phyloP scores from a whole-genome alignment of 2,113 vertebrate genomes.

The Bos indicus region DNA sequence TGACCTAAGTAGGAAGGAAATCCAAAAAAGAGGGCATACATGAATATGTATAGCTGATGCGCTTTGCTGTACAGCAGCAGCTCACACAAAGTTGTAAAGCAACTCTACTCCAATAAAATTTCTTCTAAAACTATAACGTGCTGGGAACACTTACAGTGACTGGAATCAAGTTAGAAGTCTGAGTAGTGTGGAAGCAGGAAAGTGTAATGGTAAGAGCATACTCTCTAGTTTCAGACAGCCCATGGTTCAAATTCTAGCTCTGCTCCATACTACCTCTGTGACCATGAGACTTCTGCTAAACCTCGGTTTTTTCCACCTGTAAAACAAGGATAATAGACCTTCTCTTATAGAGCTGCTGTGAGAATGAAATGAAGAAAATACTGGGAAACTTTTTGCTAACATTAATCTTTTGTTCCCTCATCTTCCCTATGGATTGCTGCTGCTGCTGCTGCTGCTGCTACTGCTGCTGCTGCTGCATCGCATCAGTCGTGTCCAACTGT shows the following conservation, averaged over 20 bases:
- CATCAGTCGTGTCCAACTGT: no score
- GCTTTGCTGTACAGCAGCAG: neutral
- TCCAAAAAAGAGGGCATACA: neutral
- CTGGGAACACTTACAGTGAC: neutral
- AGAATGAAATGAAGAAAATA: neutral
- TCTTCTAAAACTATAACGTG: neutral
- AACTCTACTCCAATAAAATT: neutral
- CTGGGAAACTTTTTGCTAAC: neutral
- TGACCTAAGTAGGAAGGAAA: neutral
- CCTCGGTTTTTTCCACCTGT: neutral
- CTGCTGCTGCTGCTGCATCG: no score
- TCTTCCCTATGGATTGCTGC: neutral
- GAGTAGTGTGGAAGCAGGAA: neutral
- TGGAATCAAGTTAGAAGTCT: neutral
- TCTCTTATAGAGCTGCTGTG: neutral
- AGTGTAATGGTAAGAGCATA: neutral
- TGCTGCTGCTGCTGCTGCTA: no score
- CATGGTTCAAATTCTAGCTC: neutral
- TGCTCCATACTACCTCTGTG: neutral
- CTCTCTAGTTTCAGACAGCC: neutral
- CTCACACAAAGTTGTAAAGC: neutral
- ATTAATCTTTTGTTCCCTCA: neutral
- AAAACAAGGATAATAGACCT: neutral
- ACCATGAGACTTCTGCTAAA: neutral
- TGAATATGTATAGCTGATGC: neutral